phyloP scores from a whole-genome alignment of 2,888 invertebrate genomes.

The Hypomecis punctinalis region DNA sequence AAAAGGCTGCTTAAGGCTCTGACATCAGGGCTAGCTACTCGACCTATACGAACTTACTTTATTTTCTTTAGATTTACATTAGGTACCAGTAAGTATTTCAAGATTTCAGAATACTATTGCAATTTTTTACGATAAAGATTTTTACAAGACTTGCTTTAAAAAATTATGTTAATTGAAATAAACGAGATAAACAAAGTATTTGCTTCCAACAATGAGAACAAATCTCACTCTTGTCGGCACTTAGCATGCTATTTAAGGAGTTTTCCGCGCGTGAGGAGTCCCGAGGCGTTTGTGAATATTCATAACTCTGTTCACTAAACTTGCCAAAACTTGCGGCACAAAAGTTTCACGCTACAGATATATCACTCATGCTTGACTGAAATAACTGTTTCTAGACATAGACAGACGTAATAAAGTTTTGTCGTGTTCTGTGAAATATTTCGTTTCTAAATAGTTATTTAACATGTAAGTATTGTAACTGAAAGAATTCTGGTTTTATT shows the following conservation, averaged over 20 bases:
- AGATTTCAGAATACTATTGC: no score
- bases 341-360: slow-evolving; percentile 57
- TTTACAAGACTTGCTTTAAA: no score
- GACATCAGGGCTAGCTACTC: no score
- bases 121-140: no score
- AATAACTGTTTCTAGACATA: slow-evolving; percentile 49
- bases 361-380: slow-evolving; percentile 51
- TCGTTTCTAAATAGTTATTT: background rate
- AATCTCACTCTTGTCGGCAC: slow-evolving; percentile 46
- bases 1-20: no score
- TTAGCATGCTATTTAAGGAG: slow-evolving; percentile 64
- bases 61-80: no score
- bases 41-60: no score
- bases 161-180: background rate
- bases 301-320: slow-evolving; percentile 64
- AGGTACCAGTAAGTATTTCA: no score
- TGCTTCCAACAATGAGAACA: background rate
- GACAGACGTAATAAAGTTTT: slow-evolving; percentile 26
- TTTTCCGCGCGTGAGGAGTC: slow-evolving; percentile 63
- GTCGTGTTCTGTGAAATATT: slow-evolving; percentile 12
- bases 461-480: no score
- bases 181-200: background rate
- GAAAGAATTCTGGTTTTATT: no score
- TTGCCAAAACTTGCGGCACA: slow-evolving; percentile 44
- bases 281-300: slow-evolving; percentile 72